A percentile compares a stretch with the other conserved stretches of the same genome.
phyloP scores from a whole-genome alignment of 2,888 invertebrate genomes.

The Caenorhabditis sp. region DNA sequence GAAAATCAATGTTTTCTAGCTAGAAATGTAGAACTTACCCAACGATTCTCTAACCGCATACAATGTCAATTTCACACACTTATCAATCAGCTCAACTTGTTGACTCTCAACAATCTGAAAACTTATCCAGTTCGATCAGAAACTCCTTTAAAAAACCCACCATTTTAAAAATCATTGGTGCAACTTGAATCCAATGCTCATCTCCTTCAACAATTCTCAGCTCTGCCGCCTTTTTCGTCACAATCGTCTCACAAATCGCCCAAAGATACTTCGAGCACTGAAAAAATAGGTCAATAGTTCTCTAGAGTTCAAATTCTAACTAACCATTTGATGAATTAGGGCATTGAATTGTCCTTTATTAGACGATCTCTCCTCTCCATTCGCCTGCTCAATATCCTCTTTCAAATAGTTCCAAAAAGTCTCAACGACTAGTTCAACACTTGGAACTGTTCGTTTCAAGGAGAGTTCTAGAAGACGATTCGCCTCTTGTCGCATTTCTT shows the following conservation, averaged over 20 bases:
- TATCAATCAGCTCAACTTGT: constrained; percentile 11
- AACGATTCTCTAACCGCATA: constrained; percentile 14
- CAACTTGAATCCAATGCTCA: constrained; percentile 41
- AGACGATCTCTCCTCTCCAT: background rate
- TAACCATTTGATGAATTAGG: constrained; percentile 41
- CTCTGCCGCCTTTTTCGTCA: constrained; percentile 20
- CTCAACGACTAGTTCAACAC: constrained; percentile 22
- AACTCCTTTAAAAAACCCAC: constrained; percentile 1
- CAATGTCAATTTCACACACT: constrained; percentile 22
- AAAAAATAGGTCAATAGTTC: constrained; percentile 9
- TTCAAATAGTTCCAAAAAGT: constrained; percentile 34
- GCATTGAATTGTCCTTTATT: background rate
- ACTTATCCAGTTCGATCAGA: background rate
- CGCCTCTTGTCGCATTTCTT: constrained; percentile 50
- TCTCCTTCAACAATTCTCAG: constrained; percentile 46
- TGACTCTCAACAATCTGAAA: constrained; percentile 2
- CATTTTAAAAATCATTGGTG: constrained; percentile 30
- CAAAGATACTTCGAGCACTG: constrained; percentile 43
- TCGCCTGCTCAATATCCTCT: constrained; percentile 11
- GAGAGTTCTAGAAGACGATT: constrained; percentile 43
- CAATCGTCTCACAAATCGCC: constrained; percentile 27
- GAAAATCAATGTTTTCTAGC: no score
- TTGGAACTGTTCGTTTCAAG: constrained; percentile 28
- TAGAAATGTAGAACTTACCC: constrained; percentile 13
- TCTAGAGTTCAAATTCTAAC: background rate